A percentile compares a stretch with the other conserved stretches of the same genome.
phyloP scores from a whole-genome alignment of 1,140 invertebrate species.

The Elymnias hypermnestra region DNA sequence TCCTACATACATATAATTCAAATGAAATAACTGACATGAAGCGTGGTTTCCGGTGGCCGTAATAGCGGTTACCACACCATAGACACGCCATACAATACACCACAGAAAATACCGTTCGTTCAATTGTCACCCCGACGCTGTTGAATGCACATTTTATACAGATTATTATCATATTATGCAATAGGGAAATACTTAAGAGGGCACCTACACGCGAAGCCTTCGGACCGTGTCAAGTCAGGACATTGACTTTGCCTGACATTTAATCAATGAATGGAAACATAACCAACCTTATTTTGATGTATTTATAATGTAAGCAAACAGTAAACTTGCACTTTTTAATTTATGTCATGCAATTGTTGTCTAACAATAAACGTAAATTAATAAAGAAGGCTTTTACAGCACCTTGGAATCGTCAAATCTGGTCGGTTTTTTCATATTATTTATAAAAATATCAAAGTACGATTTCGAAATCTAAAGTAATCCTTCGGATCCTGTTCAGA shows the following conservation, averaged over 20 bases:
- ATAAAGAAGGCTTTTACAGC: too few relatives aligned
- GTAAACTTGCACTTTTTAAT: too few relatives aligned
- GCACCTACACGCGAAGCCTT: slow-evolving; percentile 26
- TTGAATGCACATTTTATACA: slow-evolving; percentile 20
- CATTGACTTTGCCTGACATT: slow-evolving; percentile 33
- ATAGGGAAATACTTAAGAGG: slow-evolving; percentile 32
- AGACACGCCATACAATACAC: slow-evolving; percentile 17
- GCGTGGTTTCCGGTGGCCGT: slow-evolving; percentile 46
- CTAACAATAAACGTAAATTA: too few relatives aligned
- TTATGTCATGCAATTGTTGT: too few relatives aligned
- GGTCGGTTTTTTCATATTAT: too few relatives aligned
- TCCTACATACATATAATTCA: slow-evolving; percentile 21
- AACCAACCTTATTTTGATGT: too few relatives aligned
- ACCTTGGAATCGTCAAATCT: too few relatives aligned
- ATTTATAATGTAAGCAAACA: too few relatives aligned
- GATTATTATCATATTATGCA: slow-evolving; percentile 30
- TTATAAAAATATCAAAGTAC: too few relatives aligned
- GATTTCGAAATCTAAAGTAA: too few relatives aligned
- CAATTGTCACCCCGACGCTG: slow-evolving; percentile 15
- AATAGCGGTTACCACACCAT: slow-evolving; percentile 39
- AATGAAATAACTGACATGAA: slow-evolving; percentile 34
- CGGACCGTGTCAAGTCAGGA: slow-evolving; percentile 29
- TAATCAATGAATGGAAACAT: slow-evolving; percentile 30
- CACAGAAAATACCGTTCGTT: slow-evolving; percentile 21
- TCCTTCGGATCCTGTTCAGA: too few relatives aligned